A percentile compares a stretch with the other conserved stretches of the same genome.
phyloP scores from a whole-genome alignment of 2,113 vertebrate species.

The Uropsilus gracilis region DNA sequence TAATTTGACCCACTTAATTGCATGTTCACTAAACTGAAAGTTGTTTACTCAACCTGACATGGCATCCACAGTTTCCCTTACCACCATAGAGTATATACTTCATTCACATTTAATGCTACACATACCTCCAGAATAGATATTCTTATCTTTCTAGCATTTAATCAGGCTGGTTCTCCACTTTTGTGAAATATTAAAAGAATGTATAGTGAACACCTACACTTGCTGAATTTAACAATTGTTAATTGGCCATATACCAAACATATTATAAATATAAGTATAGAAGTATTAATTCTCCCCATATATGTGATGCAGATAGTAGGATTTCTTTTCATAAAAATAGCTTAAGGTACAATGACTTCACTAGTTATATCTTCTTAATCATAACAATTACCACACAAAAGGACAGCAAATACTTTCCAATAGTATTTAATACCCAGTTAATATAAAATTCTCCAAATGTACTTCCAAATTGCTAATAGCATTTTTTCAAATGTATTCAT shows the following conservation, averaged over 20 bases:
- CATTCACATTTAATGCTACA: slow-evolving; percentile 16
- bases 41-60: slow-evolving; percentile 50
- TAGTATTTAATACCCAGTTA: slow-evolving; percentile 23
- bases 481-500: background rate
- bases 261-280: too few relatives aligned
- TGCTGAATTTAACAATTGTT: background rate
- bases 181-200: background rate
- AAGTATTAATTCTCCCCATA: background rate
- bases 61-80: slow-evolving; percentile 6
- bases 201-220: background rate
- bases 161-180: slow-evolving; percentile 5
- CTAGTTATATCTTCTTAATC: background rate
- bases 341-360: background rate
- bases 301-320: background rate
- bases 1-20: slow-evolving; percentile 68
- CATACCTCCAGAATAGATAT: background rate
- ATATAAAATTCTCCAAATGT: background rate
- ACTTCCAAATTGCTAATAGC: background rate
- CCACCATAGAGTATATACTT: background rate
- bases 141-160: slow-evolving; percentile 22
- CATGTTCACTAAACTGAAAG: slow-evolving; percentile 56
- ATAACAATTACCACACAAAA: background rate
- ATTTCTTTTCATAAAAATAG: slow-evolving; percentile 15
- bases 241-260: background rate
- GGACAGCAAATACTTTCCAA: background rate